These are phyloP conservation scores for Aphelenchoides fujianensis DNA, from an alignment of 1,140 invertebrate species.

Conservation along the genomic window DNA sequence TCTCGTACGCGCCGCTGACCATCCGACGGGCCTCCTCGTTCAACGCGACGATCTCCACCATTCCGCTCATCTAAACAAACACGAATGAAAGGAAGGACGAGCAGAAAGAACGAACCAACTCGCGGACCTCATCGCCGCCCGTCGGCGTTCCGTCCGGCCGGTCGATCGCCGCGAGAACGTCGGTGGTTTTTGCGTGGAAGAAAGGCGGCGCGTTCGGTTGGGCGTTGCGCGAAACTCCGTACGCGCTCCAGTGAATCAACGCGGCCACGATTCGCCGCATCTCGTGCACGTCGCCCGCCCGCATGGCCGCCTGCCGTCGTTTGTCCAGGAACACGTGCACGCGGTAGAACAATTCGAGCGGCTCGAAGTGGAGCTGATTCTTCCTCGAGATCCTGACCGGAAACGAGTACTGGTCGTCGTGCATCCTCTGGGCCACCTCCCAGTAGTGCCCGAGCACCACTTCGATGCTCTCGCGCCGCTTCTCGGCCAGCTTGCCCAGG, in stretches of 20 bases:
- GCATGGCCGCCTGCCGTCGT: background rate
- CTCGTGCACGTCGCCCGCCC: background rate
- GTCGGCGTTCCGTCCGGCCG: too few relatives aligned
- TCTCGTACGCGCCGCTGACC: background rate
- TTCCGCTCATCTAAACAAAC: background rate
- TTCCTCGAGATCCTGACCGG: constrained; percentile 38
- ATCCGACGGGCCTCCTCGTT: background rate
- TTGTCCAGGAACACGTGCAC: constrained; percentile 30
- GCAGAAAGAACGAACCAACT: too few relatives aligned
- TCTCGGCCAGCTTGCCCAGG: constrained; percentile 44
- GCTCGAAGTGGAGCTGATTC: constrained; percentile 44
- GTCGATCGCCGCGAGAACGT: background rate
- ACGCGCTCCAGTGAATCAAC: background rate
- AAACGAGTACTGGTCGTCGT: constrained; percentile 40
- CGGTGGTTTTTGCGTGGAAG: background rate
- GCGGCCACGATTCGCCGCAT: background rate
- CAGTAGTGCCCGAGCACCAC: constrained; percentile 38
- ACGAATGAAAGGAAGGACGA: too few relatives aligned
- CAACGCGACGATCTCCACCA: constrained; percentile 12
- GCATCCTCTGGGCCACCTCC: constrained; percentile 31
- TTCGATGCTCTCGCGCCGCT: constrained; percentile 34
- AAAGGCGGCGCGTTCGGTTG: background rate
- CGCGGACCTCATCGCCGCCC: too few relatives aligned
- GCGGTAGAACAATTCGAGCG: constrained; percentile 45
- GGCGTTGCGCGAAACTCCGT: background rate